Conservation (phyloP, 2,797 vertebrate species). For the Mus minutoides region DNA sequence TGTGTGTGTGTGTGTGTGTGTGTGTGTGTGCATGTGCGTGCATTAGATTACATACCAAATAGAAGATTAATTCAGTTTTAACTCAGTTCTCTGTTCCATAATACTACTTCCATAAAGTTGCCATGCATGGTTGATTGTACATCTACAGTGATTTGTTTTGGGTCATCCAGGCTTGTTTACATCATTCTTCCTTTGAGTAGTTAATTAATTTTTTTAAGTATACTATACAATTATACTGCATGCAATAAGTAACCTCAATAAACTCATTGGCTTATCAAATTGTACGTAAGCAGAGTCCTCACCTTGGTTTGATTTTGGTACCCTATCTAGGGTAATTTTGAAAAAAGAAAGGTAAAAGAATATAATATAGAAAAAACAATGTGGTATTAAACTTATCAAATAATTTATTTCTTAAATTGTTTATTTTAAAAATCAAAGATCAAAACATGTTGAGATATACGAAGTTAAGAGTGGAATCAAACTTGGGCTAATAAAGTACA, state of each 20-base stretch:
- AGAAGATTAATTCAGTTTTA: background rate
- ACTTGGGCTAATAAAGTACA: conserved; percentile 47
- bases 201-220: background rate
- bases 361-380: background rate
- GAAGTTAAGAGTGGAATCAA: conserved; percentile 44
- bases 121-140: background rate
- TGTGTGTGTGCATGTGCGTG: too few relatives aligned
- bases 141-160: background rate
- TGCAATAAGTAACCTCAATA: background rate
- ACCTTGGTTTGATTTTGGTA: background rate
- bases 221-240: background rate
- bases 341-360: background rate
- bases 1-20: background rate
- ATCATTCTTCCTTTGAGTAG: background rate
- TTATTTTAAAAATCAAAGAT: background rate
- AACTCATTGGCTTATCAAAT: background rate
- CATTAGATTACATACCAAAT: background rate
- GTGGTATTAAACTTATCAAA: background rate
- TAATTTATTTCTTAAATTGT: background rate
- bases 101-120: background rate
- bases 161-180: background rate
- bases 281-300: too few relatives aligned
- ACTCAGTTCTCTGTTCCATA: background rate
- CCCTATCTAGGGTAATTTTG: background rate
- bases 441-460: background rate